Percentiles rank a stretch among this genome's conserved stretches.
These are phyloP conservation scores for Mastacembelus armatus DNA, from an alignment of 2,797 vertebrate genomes.

Conservation along the genomic window DNA sequence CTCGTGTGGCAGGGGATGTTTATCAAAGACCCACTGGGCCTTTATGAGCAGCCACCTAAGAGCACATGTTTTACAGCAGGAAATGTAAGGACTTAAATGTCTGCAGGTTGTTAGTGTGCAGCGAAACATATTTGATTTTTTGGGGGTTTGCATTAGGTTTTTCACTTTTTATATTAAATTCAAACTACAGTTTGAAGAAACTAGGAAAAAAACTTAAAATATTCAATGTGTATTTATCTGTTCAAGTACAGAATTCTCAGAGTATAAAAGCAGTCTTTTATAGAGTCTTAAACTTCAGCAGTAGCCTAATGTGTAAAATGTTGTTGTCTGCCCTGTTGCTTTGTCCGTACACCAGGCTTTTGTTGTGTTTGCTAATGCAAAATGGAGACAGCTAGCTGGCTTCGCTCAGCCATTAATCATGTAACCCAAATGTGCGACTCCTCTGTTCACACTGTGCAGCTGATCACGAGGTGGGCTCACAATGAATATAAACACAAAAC, in stretches of 20 bases:
- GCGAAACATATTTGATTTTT: not conserved
- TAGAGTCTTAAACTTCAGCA: not conserved
- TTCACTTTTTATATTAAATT: conserved; percentile 1
- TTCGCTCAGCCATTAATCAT: not conserved
- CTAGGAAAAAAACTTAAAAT: not conserved
- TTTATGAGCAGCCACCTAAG: conserved; percentile 16
- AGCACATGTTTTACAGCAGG: not conserved
- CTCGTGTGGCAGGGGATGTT: conserved; percentile 9
- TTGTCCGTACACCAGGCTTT: not conserved
- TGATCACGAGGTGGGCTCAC: not conserved
- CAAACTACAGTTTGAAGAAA: not conserved
- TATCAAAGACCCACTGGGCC: conserved; percentile 13
- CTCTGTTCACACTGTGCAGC: not conserved
- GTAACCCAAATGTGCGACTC: not conserved
- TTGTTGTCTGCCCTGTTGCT: not conserved
- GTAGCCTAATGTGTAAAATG: not conserved
- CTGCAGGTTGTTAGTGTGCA: conserved; percentile 6
- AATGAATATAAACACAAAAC: not conserved
- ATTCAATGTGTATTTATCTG: not conserved
- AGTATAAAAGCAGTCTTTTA: not conserved
- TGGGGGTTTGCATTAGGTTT: not conserved
- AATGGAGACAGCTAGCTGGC: not conserved
- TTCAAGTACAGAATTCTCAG: not conserved
- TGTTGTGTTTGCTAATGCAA: not conserved
- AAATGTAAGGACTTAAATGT: not conserved